A percentile compares a stretch with the other conserved stretches of the same genome.
Conservation (phyloP, 2,888 invertebrate genomes). For the Hedychridium roseum region DNA sequence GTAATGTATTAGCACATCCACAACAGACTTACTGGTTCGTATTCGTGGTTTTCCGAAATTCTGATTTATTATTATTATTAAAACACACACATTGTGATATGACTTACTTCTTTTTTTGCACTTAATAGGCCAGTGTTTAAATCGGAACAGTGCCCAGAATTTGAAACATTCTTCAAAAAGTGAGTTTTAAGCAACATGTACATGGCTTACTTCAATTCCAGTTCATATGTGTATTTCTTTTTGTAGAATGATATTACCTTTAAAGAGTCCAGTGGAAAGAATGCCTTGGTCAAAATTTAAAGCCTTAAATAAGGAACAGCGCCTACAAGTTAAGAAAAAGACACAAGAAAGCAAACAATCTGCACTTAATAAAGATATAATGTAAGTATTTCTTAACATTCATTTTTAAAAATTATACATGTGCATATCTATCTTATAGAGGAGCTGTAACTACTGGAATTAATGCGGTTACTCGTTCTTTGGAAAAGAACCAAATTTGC, state of each 20-base stretch:
- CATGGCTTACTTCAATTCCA: conserved; percentile 1
- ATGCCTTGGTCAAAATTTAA: conserved; percentile 46
- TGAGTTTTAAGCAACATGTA: conserved; percentile 30
- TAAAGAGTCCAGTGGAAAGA: conserved; percentile 28
- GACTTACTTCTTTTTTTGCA: conserved; percentile 3
- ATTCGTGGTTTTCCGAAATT: background rate
- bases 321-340: conserved; percentile 33
- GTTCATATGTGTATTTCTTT: conserved; percentile 1
- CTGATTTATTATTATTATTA: too few species aligned
- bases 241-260: conserved; percentile 40
- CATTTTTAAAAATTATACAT: background rate
- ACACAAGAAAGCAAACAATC: conserved; percentile 13
- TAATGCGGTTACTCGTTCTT: conserved; percentile 52
- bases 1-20: conserved; percentile 52
- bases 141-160: conserved; percentile 22
- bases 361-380: conserved; percentile 16
- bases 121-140: conserved; percentile 48
- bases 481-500: conserved; percentile 49
- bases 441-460: conserved; percentile 48
- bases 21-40: conserved; percentile 46
- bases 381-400: conserved; percentile 22
- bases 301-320: conserved; percentile 45
- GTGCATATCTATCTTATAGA: conserved; percentile 32
- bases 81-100: background rate
- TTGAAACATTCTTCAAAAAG: conserved; percentile 44